Evolutionary conservation across 1,140 invertebrate genomes (phyloP), one percentile per base, ranked within the genome.

Genomic region (Ephestia elutella): DNA sequence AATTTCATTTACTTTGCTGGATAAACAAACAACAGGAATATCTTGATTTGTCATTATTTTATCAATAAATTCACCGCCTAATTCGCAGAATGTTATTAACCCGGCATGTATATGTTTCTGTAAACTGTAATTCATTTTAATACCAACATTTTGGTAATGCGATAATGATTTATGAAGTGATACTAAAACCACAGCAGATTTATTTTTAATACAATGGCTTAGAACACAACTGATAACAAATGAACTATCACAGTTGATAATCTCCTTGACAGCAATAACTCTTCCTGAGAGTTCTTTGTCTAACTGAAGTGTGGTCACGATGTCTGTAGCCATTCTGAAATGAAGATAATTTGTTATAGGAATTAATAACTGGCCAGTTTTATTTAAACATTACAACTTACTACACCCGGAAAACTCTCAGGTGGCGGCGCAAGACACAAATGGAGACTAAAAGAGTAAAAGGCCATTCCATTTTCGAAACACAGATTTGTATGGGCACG

Each of bases 111-210:
- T 78, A 65, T 91, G 78, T 57, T 90, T 89, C 30, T 90, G 88
- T 20, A 94, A 82, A 78, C 94, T 93, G 68, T 93, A 94, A 21
- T 93, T 93, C 68, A 94, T 86, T 72, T 93, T 92, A 73, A 92
- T 91, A n/a, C 93, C 92, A 55, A 94, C 89, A 80, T 92, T 93
- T 54, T 94, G 91, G 70, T 94, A 95, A 73, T 95, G 94, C 20
- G 90, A 86, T 53, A 93, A 88, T 5, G 92, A 92, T 65, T 94
- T 93, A 66, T 95, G 93, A 63, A 93, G 90, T 55, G 91, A 90
- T 57, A 94, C 86, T 17, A 95, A 80, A 70, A 93, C 89, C 0
- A 93, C 84, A 54, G 89, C 87, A 67, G 82, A 83, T 73, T 82
- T 89, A 68, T 90, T 91, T 79, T 90, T 91, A 57, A 88, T 89